phyloP scores from a whole-genome alignment of 2,113 vertebrate species.

The Microtus richardsoni region DNA sequence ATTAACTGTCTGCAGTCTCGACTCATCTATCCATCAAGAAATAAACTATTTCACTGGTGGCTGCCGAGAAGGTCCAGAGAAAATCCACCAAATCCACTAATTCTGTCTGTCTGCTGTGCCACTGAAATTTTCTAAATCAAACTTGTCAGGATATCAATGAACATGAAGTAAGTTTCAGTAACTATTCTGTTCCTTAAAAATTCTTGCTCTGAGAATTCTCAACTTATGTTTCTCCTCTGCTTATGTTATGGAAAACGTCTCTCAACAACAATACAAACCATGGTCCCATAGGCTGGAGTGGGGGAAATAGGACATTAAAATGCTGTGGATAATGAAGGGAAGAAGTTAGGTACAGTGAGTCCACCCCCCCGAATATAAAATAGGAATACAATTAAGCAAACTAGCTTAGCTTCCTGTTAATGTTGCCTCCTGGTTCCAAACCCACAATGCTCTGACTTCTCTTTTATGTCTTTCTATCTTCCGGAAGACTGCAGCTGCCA shows the following conservation, averaged over 20 bases:
- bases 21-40: background rate
- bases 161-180: constrained; percentile 45
- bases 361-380: constrained; percentile 14
- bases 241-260: constrained; percentile 62
- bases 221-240: constrained; percentile 43
- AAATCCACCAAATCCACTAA: constrained; percentile 21
- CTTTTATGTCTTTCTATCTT: constrained; percentile 36
- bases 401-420: constrained; percentile 58
- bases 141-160: background rate
- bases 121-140: constrained; percentile 36
- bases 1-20: fast-evolving
- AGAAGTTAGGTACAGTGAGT: constrained; percentile 55
- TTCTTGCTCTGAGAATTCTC: constrained; percentile 70
- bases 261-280: constrained; percentile 70
- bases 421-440: background rate
- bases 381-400: constrained; percentile 65
- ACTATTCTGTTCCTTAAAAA: constrained; percentile 56
- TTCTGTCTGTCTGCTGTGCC: background rate
- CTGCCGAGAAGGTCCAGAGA: constrained; percentile 11
- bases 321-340: constrained; percentile 58
- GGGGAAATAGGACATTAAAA: constrained; percentile 68
- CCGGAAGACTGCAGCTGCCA: background rate
- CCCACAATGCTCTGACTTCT: constrained; percentile 11
- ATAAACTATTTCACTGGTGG: constrained; percentile 37
- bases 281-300: constrained; percentile 28